Evolutionary conservation across 2,888 invertebrate genomes (phyloP).

Genomic region (Cerastis leucographa): DNA sequence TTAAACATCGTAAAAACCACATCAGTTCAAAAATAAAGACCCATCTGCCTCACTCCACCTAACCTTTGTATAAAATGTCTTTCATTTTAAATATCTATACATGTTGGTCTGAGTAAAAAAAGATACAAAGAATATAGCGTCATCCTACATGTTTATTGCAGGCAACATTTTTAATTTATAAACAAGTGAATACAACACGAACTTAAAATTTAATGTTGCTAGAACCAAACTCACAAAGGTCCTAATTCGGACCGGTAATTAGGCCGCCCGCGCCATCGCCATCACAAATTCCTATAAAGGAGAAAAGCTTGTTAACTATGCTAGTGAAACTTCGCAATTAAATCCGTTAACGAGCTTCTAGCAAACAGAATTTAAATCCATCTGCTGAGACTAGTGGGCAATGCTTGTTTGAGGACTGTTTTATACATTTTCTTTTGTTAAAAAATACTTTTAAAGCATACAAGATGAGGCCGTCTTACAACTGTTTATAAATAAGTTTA

Average conservation of each 20-base stretch:
- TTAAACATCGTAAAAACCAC: background rate
- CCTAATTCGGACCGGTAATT: slow-evolving; percentile 72
- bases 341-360: slow-evolving; percentile 69
- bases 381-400: slow-evolving; percentile 33
- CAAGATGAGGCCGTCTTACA: background rate
- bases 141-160: too few relatives aligned
- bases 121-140: background rate
- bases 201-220: slow-evolving; percentile 37
- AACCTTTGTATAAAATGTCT: background rate
- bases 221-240: slow-evolving; percentile 56
- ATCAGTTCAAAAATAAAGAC: background rate
- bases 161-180: slow-evolving; percentile 16
- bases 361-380: slow-evolving; percentile 62
- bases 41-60: background rate
- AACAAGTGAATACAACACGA: slow-evolving; percentile 6
- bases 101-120: slow-evolving; percentile 29
- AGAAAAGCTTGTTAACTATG: slow-evolving; percentile 61
- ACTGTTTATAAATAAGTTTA: background rate
- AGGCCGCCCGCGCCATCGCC: slow-evolving; percentile 58
- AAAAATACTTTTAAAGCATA: background rate
- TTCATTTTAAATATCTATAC: background rate
- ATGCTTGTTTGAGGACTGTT: slow-evolving; percentile 18
- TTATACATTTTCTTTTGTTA: slow-evolving; percentile 32
- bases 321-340: slow-evolving; percentile 68
- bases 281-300: slow-evolving; percentile 69